phyloP scores from a whole-genome alignment of 2,113 vertebrate species.

The Prochilodus magdalenae region DNA sequence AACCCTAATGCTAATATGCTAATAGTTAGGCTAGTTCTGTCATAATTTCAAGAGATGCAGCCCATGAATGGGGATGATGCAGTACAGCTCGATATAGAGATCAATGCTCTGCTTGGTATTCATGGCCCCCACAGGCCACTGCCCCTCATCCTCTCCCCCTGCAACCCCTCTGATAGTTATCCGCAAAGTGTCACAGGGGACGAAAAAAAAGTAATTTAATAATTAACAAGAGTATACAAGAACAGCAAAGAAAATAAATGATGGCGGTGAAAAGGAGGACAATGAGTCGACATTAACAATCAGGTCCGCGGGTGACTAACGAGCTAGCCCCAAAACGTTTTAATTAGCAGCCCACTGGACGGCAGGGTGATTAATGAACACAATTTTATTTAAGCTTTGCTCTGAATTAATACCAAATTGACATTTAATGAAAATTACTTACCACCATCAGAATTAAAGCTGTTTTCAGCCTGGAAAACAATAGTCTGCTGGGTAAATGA shows the following conservation, averaged over 20 bases:
- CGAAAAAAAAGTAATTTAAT: constrained; percentile 76
- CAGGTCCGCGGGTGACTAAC: constrained; percentile 83
- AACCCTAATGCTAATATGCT: neutral
- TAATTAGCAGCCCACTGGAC: constrained; percentile 83
- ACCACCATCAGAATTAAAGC: constrained; percentile 78
- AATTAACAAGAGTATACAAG: constrained; percentile 82
- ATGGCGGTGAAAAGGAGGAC: constrained; percentile 76
- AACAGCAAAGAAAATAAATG: constrained; percentile 84
- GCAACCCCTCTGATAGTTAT: constrained; percentile 68
- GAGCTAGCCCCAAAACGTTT: constrained; percentile 80
- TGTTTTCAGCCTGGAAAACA: constrained; percentile 62
- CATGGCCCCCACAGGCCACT: constrained; percentile 44
- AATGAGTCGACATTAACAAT: constrained; percentile 84
- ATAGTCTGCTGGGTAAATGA: constrained; percentile 35
- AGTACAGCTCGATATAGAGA: constrained; percentile 19
- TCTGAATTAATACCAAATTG: constrained; percentile 86
- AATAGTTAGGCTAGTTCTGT: neutral
- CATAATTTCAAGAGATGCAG: constrained; percentile 6
- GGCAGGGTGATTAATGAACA: constrained; percentile 83
- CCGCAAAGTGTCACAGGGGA: constrained; percentile 69
- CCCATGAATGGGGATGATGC: neutral
- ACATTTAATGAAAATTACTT: constrained; percentile 87
- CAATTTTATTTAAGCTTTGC: constrained; percentile 84
- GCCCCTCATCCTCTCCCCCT: constrained; percentile 50
- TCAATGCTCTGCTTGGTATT: constrained; percentile 39